A percentile compares a stretch with the other conserved stretches of the same genome.
phyloP scores from a whole-genome alignment of 2,113 vertebrate species.

The Willisornis vidua region DNA sequence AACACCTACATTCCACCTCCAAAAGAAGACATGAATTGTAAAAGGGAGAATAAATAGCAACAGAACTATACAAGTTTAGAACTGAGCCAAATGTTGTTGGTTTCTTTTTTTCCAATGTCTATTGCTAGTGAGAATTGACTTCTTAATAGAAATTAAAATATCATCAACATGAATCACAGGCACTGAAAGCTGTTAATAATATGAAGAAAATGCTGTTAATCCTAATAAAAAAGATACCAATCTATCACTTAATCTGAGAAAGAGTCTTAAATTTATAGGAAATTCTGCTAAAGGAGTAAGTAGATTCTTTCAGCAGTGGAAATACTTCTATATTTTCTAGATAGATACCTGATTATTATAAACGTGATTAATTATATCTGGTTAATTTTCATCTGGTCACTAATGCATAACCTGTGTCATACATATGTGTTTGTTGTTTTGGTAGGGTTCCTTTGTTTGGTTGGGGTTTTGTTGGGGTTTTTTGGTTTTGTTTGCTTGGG shows the following conservation, averaged over 20 bases:
- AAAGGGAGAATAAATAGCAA: neutral
- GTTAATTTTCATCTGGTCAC: slow-evolving; percentile 30
- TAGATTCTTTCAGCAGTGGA: slow-evolving; percentile 23
- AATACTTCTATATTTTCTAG: slow-evolving; percentile 36
- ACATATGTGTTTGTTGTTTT: accelerated
- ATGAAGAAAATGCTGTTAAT: slow-evolving; percentile 58
- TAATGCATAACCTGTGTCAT: neutral
- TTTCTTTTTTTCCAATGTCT: slow-evolving; percentile 37
- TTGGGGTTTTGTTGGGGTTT: neutral
- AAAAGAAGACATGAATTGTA: neutral
- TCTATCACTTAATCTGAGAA: slow-evolving; percentile 26
- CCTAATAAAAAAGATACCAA: slow-evolving; percentile 48
- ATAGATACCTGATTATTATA: slow-evolving; percentile 4
- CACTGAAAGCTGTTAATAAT: slow-evolving; percentile 63
- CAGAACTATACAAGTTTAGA: neutral
- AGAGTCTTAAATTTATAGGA: slow-evolving; percentile 34
- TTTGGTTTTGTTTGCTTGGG: neutral
- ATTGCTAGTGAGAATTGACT: slow-evolving; percentile 53
- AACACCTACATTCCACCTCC: neutral
- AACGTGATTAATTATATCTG: neutral
- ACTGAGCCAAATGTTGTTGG: neutral
- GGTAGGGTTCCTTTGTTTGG: neutral
- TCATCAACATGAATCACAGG: slow-evolving; percentile 62
- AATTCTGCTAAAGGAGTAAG: slow-evolving; percentile 51
- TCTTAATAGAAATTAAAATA: slow-evolving; percentile 70